A percentile compares a stretch with the other conserved stretches of the same genome.
Evolutionary conservation across 1,140 invertebrate genomes (phyloP).

Genomic region (Halictus rubicundus): DNA sequence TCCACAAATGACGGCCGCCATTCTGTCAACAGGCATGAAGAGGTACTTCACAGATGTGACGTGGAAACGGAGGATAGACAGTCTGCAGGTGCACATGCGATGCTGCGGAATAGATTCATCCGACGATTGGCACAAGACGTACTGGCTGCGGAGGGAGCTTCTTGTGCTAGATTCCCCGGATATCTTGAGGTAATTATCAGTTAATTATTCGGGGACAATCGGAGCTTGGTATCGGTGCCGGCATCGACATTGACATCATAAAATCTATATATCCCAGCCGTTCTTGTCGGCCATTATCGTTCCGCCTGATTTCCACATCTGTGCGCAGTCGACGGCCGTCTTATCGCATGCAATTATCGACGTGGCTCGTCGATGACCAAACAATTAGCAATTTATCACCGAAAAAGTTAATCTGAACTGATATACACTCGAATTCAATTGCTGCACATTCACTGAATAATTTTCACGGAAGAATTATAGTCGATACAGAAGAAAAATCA

Average conservation of each 20-base stretch:
- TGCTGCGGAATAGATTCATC: constrained; percentile 73
- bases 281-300: constrained; percentile 26
- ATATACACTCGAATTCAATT: too few relatives aligned
- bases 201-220: constrained; percentile 51
- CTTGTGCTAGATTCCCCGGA: constrained; percentile 63
- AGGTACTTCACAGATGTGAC: constrained; percentile 69
- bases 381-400: too few relatives aligned
- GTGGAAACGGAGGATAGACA: constrained; percentile 74
- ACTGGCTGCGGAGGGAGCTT: constrained; percentile 71
- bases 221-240: neutral
- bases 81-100: constrained; percentile 70
- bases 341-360: neutral
- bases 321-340: neutral
- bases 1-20: too few relatives aligned
- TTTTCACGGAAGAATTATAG: too few relatives aligned
- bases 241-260: neutral
- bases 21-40: constrained; percentile 66
- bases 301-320: neutral
- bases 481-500: too few relatives aligned
- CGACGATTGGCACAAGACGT: constrained; percentile 72
- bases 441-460: too few relatives aligned
- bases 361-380: too few relatives aligned
- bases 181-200: constrained; percentile 69
- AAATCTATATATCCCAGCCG: neutral
- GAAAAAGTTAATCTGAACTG: too few relatives aligned